Conservation (phyloP, 2,797 vertebrate genomes). For the Eleutherodactylus coqui region DNA sequence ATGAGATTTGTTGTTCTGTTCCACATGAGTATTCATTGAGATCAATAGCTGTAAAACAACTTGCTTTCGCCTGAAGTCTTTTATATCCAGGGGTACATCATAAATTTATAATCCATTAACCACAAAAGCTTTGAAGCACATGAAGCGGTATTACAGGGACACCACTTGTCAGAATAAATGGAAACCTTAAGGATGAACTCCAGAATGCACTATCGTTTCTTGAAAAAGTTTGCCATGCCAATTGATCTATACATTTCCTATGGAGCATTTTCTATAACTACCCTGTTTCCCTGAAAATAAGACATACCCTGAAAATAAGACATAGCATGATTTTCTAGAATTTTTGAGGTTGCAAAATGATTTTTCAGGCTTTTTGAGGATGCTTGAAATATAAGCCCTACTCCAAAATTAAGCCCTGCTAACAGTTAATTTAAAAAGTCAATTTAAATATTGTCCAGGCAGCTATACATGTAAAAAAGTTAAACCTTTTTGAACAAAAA, state of each 20-base stretch:
- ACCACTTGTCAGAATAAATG: background rate
- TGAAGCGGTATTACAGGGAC: background rate
- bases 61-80: background rate
- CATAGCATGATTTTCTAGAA: too few species aligned
- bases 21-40: constrained; percentile 13
- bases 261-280: background rate
- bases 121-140: background rate
- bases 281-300: too few species aligned
- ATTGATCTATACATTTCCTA: background rate
- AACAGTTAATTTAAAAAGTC: too few species aligned
- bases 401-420: too few species aligned
- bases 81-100: background rate
- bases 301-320: too few species aligned
- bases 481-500: too few species aligned
- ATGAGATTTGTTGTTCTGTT: constrained; percentile 26
- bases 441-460: too few species aligned
- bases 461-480: too few species aligned
- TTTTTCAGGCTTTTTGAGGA: too few species aligned
- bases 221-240: background rate
- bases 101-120: constrained; percentile 20
- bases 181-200: background rate
- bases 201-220: background rate
- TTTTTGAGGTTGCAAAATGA: too few species aligned
- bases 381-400: too few species aligned
- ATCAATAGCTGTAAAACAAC: constrained; percentile 32